Base-by-base conservation (phyloP, 2,797 vertebrate genomes). In the Thripadectes ignobilis region DNA sequence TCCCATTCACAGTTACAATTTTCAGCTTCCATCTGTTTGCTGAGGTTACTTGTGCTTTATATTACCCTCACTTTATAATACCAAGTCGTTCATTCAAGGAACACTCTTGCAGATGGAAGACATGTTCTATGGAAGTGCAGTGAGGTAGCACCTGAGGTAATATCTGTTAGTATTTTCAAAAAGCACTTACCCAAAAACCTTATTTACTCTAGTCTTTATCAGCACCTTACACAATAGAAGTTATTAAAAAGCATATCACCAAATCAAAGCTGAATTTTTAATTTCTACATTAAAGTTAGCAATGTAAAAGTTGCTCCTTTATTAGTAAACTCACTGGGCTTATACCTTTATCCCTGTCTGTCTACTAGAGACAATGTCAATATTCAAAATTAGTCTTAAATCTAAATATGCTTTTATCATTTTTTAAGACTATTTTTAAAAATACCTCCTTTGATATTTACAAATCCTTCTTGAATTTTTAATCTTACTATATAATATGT, bases 21-120 rank as follows among this genome's bases (percentile, higher is more conserved):
- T 92, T 96, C 72, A 91, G 67, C 91, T 91, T 94, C 87, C 91
- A 85, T 91, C 95, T 97, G 30, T 97, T 96, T 96, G 85, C 57
- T 92, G 78, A 97, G 67, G 48, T 92, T 80, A 84, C 36, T 91
- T 88, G 74, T 7, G 63, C 39, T 95, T 94, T 71, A 59, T 58
- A 92, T 92, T 82, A 95, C 89, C 58, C 85, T 92, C 0, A 3
- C 66, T 96, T 94, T 92, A 90, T 43, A 85, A 84, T 61, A 90
- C 29, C 27, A 54, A 94, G 61, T 81, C 78, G 96, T 62, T 82
- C 87, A 93, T 80, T 51, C 84, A 86, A 72, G 36, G 76, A 89
- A 80, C 39, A 49, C n/a, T 54, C 66, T 26, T 63, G 61, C 57
- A 89, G 59, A 55, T 4, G 55, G 41, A 71, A 85, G 68, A 88